These are phyloP conservation scores for Meteorus cinctellus DNA, from an alignment of 2,888 invertebrate genomes.

Conservation along the genomic window DNA sequence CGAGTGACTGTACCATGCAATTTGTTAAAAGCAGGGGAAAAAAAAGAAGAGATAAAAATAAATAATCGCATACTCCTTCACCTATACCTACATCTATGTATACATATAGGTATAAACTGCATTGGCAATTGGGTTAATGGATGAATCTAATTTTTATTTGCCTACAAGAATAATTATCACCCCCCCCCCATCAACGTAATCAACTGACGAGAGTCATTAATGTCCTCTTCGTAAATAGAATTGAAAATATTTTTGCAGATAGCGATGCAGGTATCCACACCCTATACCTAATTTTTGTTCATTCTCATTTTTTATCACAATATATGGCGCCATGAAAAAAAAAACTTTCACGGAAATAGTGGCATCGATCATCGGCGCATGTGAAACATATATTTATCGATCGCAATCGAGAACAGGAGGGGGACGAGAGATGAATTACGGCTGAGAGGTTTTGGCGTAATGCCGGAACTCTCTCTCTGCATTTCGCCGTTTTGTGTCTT, in stretches of 20 bases:
- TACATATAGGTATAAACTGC: background rate
- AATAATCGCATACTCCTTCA: constrained; percentile 1
- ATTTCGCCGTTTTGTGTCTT: constrained; percentile 29
- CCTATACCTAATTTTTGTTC: constrained; percentile 29
- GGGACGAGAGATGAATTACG: constrained; percentile 29
- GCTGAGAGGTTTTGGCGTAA: constrained; percentile 40
- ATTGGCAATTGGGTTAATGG: constrained; percentile 49
- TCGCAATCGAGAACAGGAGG: constrained; percentile 32
- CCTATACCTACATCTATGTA: background rate
- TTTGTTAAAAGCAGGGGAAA: constrained; percentile 34
- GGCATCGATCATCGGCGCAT: constrained; percentile 32
- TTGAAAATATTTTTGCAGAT: constrained; percentile 42
- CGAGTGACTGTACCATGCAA: constrained; percentile 31
- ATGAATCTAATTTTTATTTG: constrained; percentile 43
- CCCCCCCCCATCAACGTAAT: constrained; percentile 14
- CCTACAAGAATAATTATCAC: constrained; percentile 29
- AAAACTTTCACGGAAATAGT: constrained; percentile 53
- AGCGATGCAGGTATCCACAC: constrained; percentile 41
- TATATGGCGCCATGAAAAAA: constrained; percentile 31
- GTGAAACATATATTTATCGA: constrained; percentile 39
- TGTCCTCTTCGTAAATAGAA: background rate
- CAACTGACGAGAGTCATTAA: background rate
- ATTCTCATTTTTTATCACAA: background rate
- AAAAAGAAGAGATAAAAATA: constrained; percentile 12
- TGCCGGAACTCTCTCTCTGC: constrained; percentile 40